Evolutionary conservation across 2,113 vertebrate species (phyloP).

Genomic region (Chloropsis hardwickii): DNA sequence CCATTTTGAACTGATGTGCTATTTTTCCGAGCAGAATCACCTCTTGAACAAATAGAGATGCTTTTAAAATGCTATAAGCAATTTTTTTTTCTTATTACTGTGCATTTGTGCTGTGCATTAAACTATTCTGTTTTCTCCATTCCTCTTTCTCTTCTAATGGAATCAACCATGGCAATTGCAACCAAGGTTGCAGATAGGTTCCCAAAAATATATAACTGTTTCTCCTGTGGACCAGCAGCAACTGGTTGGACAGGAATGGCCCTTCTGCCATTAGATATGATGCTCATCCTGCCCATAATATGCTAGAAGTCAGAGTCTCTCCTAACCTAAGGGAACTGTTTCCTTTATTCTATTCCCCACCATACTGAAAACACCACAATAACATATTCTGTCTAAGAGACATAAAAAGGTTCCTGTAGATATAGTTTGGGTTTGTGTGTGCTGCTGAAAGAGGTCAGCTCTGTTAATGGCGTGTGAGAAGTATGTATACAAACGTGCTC

Average conservation of each 20-base stretch:
- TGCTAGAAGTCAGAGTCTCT: not conserved
- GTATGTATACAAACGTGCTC: not conserved
- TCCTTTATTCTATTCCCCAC: not conserved
- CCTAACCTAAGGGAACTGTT: not conserved
- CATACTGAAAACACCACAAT: not conserved
- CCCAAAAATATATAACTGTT: not conserved
- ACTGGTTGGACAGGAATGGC: not conserved
- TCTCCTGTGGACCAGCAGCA: not conserved
- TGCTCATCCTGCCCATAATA: not conserved
- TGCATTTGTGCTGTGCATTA: not conserved
- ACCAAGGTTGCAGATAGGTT: not conserved
- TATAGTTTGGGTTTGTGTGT: not conserved
- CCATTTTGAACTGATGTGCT: not conserved
- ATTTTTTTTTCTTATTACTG: not conserved
- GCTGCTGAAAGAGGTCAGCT: slow-evolving; percentile 3
- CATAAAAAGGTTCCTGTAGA: not conserved
- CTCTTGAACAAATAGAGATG: not conserved
- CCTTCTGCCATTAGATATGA: not conserved
- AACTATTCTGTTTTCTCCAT: not conserved
- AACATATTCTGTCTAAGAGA: not conserved
- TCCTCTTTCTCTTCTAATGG: not conserved
- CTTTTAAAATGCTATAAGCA: not conserved
- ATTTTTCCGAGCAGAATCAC: not conserved
- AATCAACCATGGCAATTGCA: not conserved
- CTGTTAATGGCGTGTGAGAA: not conserved